Percentiles rank a stretch among this genome's conserved stretches.
phyloP scores from a whole-genome alignment of 2,113 vertebrate genomes.

The Catagonus wagneri region DNA sequence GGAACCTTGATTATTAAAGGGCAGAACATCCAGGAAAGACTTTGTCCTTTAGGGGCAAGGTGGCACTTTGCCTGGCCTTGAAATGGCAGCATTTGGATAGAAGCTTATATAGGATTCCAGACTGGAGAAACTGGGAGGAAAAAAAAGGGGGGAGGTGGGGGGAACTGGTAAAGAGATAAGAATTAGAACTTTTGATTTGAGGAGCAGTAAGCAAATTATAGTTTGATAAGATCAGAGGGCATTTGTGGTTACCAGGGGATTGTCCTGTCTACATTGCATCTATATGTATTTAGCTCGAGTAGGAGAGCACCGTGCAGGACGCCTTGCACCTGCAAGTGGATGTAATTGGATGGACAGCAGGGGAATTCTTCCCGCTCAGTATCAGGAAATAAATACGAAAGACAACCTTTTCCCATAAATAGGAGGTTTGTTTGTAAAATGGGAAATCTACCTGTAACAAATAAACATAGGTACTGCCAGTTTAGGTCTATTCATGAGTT shows the following conservation, averaged over 20 bases:
- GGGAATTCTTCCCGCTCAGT: background rate
- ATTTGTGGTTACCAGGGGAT: background rate
- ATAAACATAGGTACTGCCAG: background rate
- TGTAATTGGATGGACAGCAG: background rate
- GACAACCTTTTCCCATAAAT: constrained; percentile 39
- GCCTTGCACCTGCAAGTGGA: background rate
- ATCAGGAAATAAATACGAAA: constrained; percentile 22
- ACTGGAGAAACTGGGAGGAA: background rate
- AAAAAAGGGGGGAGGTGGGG: background rate
- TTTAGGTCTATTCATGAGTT: constrained; percentile 23
- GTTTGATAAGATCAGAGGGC: constrained; percentile 24
- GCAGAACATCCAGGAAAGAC: background rate
- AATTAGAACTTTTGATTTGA: constrained; percentile 20
- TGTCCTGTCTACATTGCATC: background rate
- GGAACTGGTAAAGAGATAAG: background rate
- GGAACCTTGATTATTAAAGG: background rate
- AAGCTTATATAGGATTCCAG: constrained; percentile 11
- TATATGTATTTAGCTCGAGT: background rate
- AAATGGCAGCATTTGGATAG: background rate
- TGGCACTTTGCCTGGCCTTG: background rate
- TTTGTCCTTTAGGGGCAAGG: background rate
- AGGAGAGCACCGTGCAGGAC: background rate
- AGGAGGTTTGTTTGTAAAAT: constrained; percentile 53
- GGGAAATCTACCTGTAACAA: constrained; percentile 46
- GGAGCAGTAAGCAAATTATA: constrained; percentile 33